Conservation (phyloP, 2,113 vertebrate species). For the Prolemur simus region DNA sequence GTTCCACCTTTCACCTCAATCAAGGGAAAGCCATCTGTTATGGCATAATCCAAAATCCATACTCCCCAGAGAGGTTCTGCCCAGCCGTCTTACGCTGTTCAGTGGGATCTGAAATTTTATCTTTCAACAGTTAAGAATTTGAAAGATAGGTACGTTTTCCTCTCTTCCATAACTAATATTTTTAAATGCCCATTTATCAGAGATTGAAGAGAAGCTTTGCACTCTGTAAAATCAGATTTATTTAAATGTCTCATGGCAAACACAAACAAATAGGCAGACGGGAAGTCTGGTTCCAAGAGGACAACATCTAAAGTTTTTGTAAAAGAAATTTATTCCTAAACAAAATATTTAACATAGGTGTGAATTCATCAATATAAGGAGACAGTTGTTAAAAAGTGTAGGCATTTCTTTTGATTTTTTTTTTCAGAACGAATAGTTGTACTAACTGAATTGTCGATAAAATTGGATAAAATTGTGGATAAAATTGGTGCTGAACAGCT, state of each 20-base stretch:
- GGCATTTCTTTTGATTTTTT: not conserved
- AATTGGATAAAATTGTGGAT: not conserved
- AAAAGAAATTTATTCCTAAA: constrained; percentile 6
- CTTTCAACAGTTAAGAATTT: constrained; percentile 72
- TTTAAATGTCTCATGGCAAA: constrained; percentile 14
- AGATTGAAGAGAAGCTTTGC: not conserved
- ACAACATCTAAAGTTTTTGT: not conserved
- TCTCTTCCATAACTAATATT: not conserved
- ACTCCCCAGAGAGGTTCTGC: constrained; percentile 65
- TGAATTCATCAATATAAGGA: not conserved
- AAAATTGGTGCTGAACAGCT: not conserved
- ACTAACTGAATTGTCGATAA: constrained; percentile 6
- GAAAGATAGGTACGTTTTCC: constrained; percentile 56
- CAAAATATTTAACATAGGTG: not conserved
- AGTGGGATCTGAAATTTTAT: constrained; percentile 72
- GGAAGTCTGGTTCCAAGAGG: not conserved
- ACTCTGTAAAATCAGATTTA: not conserved
- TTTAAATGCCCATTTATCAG: not conserved
- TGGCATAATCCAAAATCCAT: constrained; percentile 83
- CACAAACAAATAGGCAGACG: not conserved
- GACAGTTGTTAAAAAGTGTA: not conserved
- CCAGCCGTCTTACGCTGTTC: constrained; percentile 57
- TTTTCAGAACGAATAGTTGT: not conserved
- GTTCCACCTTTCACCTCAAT: constrained; percentile 79
- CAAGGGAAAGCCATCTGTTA: constrained; percentile 79